These are phyloP conservation scores for Nestor notabilis DNA, from an alignment of 2,113 vertebrate genomes.

Conservation along the genomic window DNA sequence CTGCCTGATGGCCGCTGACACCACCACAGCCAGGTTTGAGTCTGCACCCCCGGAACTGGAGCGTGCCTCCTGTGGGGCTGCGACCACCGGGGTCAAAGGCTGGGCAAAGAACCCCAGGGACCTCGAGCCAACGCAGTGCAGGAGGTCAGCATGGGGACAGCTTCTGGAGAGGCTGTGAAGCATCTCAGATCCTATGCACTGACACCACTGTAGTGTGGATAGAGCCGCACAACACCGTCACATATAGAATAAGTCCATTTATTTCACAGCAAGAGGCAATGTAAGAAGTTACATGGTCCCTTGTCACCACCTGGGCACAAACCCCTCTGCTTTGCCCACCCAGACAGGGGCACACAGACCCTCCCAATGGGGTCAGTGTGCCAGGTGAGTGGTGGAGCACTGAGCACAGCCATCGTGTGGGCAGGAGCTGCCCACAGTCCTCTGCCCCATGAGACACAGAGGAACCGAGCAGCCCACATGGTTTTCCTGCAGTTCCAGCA, in stretches of 20 bases:
- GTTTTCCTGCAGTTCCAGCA: neutral
- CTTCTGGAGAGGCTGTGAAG: neutral
- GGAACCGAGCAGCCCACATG: neutral
- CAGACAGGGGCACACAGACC: neutral
- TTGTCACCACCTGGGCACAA: neutral
- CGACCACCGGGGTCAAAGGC: rapidly evolving
- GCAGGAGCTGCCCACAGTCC: neutral
- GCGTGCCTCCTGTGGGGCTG: rapidly evolving
- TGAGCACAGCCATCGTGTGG: rapidly evolving
- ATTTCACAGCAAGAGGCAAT: neutral
- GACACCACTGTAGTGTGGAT: rapidly evolving
- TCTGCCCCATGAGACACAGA: neutral
- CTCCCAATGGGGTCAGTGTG: rapidly evolving
- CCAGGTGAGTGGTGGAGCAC: neutral
- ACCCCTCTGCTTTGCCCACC: neutral
- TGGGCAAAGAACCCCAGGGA: neutral
- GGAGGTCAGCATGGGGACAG: rapidly evolving
- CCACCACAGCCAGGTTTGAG: neutral
- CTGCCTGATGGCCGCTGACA: rapidly evolving
- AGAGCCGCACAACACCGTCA: rapidly evolving
- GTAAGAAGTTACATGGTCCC: neutral
- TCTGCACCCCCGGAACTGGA: neutral
- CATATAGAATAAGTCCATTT: neutral
- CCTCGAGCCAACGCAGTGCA: neutral
- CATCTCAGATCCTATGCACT: neutral